These are phyloP conservation scores for Thalpophila matura DNA, from an alignment of 2,888 invertebrate genomes.

Conservation along the genomic window DNA sequence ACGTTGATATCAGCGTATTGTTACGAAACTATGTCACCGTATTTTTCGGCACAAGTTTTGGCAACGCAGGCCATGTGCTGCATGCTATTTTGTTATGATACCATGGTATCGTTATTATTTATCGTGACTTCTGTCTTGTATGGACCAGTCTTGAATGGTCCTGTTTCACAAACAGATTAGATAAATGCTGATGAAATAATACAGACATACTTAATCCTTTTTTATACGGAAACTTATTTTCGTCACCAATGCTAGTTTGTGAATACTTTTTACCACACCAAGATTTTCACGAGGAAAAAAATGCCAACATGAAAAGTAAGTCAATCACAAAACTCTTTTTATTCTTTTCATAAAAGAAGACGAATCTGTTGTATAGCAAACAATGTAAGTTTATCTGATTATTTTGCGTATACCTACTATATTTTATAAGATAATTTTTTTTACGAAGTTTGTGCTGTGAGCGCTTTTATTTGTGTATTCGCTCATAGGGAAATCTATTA, in stretches of 20 bases:
- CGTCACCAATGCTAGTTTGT: no score
- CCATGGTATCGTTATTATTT: neutral
- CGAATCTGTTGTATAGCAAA: no score
- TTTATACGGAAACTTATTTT: no score
- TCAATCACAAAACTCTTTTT: no score
- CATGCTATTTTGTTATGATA: neutral
- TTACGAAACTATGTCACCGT: neutral
- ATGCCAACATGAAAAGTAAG: neutral
- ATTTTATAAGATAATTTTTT: neutral
- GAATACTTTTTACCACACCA: no score
- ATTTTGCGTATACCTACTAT: neutral
- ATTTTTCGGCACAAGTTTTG: slow-evolving; percentile 4
- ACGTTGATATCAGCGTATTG: slow-evolving; percentile 2
- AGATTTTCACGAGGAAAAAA: neutral
- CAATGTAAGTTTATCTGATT: neutral
- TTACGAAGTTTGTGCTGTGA: neutral
- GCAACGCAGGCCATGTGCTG: neutral
- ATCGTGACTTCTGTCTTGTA: neutral
- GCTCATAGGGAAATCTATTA: slow-evolving; percentile 2
- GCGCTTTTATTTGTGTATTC: slow-evolving; percentile 10
- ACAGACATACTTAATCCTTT: neutral
- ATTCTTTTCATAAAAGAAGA: no score
- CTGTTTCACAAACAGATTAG: neutral
- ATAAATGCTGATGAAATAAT: neutral
- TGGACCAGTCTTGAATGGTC: neutral